Base-by-base conservation (phyloP, 2,888 invertebrate genomes). In the Caenorhabditis angaria region DNA sequence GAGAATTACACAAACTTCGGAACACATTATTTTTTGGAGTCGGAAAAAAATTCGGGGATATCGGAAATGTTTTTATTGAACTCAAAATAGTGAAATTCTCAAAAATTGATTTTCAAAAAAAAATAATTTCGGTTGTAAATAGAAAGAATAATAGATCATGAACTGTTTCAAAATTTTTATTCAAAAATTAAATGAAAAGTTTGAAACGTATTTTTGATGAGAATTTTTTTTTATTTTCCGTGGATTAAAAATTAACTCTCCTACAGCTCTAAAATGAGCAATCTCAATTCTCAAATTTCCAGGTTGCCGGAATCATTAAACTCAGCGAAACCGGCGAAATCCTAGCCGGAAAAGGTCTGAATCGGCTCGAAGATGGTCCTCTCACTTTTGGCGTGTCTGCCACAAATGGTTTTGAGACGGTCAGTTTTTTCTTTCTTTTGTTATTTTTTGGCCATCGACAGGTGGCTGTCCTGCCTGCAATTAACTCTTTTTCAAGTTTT, bases 321-420 rank as follows among this genome's bases (percentile, higher is more conserved):
- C 66, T 80, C 60, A 73, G 70, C 20, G 77, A 80, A n/a, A 61
- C 60, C 12, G 77, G 76, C 6, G 77, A 76, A 8, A 10, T 76
- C 18, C 14, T 76, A 8, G 74, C 75, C 12, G 78, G 73, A 20
- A 64, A 66, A 22, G 51, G 55, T 1, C 57, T 78, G 53, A 73
- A 76, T 53, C 54, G 67, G 2, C 57, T 48, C 14, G 27, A 64
- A 12, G 65, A 77, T 55, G 77, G 76, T 6, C 69, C 72, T 8
- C 53, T 76, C 22, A 56, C 57, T 10, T 74, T 80, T 29, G 66
- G 65, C 24, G 64, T 80, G 1, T 80, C 80, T 0, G 70, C 80
- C 0, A 80, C 80, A n/a, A 71, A 80, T 64, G 80, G 80, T 5
- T 59, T 71, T 28, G 62, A 70, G 29, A 80, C 80, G 67, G 80